phyloP scores from a whole-genome alignment of 2,797 vertebrate genomes.

The Melanotaenia trifasciata region DNA sequence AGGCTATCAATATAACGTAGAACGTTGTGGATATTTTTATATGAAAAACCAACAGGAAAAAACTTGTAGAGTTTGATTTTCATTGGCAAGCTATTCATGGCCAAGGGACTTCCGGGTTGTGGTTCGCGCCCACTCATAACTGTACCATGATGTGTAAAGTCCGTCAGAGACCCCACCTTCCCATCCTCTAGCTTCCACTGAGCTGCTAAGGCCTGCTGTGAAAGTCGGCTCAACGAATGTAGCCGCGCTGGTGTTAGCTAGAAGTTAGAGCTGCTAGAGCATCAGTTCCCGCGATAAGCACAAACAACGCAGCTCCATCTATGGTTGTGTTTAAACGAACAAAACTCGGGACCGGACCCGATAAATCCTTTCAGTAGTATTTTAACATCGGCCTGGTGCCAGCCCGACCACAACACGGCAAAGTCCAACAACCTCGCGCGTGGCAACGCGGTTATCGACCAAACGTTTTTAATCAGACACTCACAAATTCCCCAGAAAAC shows the following conservation, averaged over 20 bases:
- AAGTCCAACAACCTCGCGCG: not conserved
- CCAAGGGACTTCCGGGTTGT: too few relatives aligned
- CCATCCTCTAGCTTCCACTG: not conserved
- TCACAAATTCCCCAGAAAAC: not conserved
- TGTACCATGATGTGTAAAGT: not conserved
- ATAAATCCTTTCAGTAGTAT: not conserved
- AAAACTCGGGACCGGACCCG: not conserved
- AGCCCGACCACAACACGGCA: not conserved
- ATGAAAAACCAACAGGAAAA: too few relatives aligned
- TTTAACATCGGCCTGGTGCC: not conserved
- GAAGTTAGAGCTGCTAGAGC: not conserved
- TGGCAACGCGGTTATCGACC: not conserved
- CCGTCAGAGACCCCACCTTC: not conserved
- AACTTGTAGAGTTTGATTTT: too few relatives aligned
- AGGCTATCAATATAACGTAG: too few relatives aligned
- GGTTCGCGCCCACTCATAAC: too few relatives aligned
- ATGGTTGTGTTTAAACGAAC: not conserved
- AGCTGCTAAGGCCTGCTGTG: not conserved
- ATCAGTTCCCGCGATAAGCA: not conserved
- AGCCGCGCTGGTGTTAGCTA: not conserved
- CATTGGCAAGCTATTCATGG: too few relatives aligned
- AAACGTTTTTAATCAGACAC: not conserved
- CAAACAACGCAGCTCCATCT: not conserved
- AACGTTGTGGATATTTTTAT: too few relatives aligned
- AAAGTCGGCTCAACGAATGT: not conserved